Conservation (phyloP, 2,113 vertebrate genomes). For the Sylvietta virens region DNA sequence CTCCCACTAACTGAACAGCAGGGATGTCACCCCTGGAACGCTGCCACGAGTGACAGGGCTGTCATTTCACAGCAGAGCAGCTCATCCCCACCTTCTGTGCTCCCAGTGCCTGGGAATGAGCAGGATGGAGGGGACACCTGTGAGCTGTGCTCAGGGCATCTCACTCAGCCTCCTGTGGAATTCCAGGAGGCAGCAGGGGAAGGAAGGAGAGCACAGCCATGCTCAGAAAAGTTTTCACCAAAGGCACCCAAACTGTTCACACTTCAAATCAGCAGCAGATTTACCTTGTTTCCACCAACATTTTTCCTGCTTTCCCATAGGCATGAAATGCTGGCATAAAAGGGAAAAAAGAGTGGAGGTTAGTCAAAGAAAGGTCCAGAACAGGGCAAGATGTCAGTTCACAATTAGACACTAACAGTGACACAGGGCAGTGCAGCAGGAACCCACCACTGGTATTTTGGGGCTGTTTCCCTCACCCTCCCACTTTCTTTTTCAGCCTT, state of each 20-base stretch:
- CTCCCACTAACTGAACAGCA: not conserved
- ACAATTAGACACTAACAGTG: not conserved
- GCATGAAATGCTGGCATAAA: slow-evolving; percentile 84
- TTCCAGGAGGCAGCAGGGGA: not conserved
- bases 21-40: not conserved
- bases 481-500: not conserved
- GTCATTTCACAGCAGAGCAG: not conserved
- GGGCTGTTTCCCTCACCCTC: not conserved
- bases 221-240: not conserved
- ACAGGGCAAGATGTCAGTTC: not conserved
- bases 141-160: not conserved
- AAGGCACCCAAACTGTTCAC: not conserved
- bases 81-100: not conserved
- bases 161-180: not conserved
- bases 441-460: not conserved
- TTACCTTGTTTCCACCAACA: slow-evolving; percentile 93
- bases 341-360: not conserved
- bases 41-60: not conserved
- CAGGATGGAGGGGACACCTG: not conserved
- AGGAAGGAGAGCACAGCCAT: not conserved
- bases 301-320: slow-evolving; percentile 92
- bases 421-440: not conserved
- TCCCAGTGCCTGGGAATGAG: not conserved
- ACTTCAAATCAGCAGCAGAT: not conserved
- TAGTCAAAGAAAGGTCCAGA: not conserved